Conservation (phyloP, 2,113 vertebrate species). For the Capreolus pygargus region DNA sequence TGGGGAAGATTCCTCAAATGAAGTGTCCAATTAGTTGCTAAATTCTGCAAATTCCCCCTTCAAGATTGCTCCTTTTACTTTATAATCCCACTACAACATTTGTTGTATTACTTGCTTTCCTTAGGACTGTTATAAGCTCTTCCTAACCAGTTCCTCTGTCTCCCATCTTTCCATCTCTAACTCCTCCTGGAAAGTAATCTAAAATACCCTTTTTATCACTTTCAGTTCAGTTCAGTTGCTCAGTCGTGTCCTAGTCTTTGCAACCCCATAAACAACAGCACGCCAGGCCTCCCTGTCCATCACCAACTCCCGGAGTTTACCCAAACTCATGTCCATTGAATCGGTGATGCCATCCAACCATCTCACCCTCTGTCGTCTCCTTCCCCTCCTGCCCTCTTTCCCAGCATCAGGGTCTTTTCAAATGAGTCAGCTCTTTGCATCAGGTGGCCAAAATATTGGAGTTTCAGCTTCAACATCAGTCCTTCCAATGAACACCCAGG, state of each 20-base stretch:
- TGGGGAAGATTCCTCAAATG: background rate
- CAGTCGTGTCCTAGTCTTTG: accelerated
- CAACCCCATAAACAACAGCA: background rate
- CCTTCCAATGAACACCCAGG: background rate
- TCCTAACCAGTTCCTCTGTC: background rate
- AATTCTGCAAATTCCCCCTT: constrained; percentile 3
- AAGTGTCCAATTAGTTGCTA: background rate
- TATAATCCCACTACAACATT: background rate
- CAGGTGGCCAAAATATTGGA: background rate
- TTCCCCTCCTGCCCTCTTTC: background rate
- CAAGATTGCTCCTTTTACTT: background rate
- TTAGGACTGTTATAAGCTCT: background rate
- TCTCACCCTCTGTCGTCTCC: background rate
- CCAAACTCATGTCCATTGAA: background rate
- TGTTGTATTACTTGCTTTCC: background rate
- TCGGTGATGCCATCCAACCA: background rate
- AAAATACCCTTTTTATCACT: background rate
- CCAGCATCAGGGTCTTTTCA: background rate
- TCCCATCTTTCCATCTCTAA: background rate
- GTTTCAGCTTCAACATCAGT: background rate
- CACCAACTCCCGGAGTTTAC: background rate
- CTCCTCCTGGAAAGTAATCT: background rate
- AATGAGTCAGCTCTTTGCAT: background rate
- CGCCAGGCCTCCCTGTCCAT: background rate
- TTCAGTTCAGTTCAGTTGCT: background rate